Evolutionary conservation across 2,888 invertebrate species (phyloP), one percentile per base, ranked within the genome.

Genomic region (Calliopum simillimum): DNA sequence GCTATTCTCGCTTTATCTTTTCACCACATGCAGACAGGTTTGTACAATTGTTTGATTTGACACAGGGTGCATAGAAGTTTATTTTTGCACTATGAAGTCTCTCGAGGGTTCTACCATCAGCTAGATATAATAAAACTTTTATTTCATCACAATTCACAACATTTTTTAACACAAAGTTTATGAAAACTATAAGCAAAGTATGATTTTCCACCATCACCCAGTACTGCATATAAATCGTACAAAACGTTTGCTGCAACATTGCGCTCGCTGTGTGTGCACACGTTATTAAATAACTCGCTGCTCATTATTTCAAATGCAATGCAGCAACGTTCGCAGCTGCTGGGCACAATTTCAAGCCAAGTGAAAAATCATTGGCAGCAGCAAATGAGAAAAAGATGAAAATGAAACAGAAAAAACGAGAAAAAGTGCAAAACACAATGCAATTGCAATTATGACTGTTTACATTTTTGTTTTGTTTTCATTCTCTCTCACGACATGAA

Each of bases 381-480:
- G 59, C 69, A 63, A 73, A 71, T 66, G 73, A 77, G 71, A 66
- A 23, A 14, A 13, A 59, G 16, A 6, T 21, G 16, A 33, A 25
- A 61, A 61, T 55, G 14, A 44, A 16, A 16, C 19, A 43, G 33
- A 43, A 56, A 23, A 59, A 25, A 41, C 4, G 23, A n/a, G 51
- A 23, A 49, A 41, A 19, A 76, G 71, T 66, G 72, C 71, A 69
- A 73, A 74, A 76, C 73, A 75, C 73, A 77, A 75, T 77, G 75
- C 69, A 75, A 77, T 77, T 76, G 76, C 69, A 77, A 80, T 81
- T 76, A 78, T 77, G 74, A 73, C 71, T 77, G 76, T n/a, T 46
- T 41, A 19, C 16, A n/a, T 41, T 43, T 23, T 12, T 44, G 23
- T 19, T 56, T 44, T 33, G 43, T 41, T 51, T n/a, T 66, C 55